phyloP scores from a whole-genome alignment of 2,888 invertebrate genomes.

The Gandaritis pyraliata region DNA sequence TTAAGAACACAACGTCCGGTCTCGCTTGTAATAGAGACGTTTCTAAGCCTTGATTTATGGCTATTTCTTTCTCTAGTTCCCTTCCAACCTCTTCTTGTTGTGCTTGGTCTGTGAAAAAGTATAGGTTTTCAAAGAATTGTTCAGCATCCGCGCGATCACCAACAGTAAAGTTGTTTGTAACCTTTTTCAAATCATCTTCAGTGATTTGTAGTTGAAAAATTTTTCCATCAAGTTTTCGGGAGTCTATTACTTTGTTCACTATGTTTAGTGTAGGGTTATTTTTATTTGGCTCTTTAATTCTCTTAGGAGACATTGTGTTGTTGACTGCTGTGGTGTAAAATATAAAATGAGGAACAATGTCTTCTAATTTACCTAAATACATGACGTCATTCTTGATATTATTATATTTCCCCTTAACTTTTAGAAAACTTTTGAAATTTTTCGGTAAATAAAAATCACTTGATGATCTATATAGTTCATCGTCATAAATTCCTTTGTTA shows the following conservation, averaged over 20 bases:
- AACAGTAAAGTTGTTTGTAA: neutral
- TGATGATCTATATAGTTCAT: neutral
- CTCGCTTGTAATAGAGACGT: neutral
- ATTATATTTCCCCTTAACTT: neutral
- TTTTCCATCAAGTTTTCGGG: neutral
- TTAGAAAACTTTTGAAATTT: neutral
- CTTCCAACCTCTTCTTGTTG: slow-evolving; percentile 2
- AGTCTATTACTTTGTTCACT: neutral
- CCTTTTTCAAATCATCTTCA: neutral
- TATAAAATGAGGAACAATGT: neutral
- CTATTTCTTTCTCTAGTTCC: slow-evolving; percentile 6
- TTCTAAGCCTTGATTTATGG: neutral
- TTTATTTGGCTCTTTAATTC: neutral
- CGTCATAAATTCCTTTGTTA: neutral
- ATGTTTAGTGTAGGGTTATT: slow-evolving; percentile 1
- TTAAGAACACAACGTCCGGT: neutral
- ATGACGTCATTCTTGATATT: neutral
- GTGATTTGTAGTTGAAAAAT: neutral
- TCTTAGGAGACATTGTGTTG: neutral
- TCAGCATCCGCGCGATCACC: neutral
- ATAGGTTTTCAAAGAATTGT: slow-evolving; percentile 1
- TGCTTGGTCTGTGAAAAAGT: slow-evolving; percentile 5
- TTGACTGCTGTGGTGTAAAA: neutral
- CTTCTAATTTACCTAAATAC: neutral
- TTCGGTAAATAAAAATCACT: slow-evolving; percentile 8